A percentile compares a stretch with the other conserved stretches of the same genome.
These are phyloP conservation scores for Galagoides demidoff DNA, from an alignment of 2,797 vertebrate genomes.

Conservation along the genomic window DNA sequence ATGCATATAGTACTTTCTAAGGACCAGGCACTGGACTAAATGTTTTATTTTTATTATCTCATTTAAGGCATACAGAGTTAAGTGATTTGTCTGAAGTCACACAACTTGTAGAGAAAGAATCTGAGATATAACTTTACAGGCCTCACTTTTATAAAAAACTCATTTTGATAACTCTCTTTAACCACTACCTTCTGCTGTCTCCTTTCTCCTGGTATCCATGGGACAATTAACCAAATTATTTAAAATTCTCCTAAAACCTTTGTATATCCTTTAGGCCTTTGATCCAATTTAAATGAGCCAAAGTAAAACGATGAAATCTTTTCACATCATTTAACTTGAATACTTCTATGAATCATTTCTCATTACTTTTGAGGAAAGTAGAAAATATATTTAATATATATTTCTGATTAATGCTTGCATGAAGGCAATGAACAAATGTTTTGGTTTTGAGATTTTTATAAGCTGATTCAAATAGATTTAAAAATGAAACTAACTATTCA, in stretches of 20 bases:
- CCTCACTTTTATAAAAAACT: background rate
- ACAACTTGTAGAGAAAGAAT: background rate
- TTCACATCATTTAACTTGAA: constrained; percentile 28
- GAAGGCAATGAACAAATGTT: constrained; percentile 38
- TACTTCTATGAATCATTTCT: background rate
- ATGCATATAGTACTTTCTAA: background rate
- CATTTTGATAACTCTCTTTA: background rate
- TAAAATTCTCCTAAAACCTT: background rate
- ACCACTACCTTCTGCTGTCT: background rate
- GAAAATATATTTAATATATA: background rate
- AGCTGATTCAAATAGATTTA: constrained; percentile 61
- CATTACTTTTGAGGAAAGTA: background rate
- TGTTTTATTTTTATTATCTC: background rate
- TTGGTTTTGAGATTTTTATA: constrained; percentile 64
- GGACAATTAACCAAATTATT: background rate
- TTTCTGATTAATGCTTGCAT: constrained; percentile 2
- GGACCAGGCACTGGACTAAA: background rate
- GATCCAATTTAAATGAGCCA: background rate
- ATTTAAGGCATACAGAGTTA: constrained; percentile 14
- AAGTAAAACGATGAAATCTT: constrained; percentile 32
- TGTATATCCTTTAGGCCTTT: background rate
- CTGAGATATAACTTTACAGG: background rate
- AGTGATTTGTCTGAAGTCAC: background rate
- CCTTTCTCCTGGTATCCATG: background rate
- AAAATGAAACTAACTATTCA: constrained; percentile 67